Evolutionary conservation across 2,888 invertebrate species (phyloP), one percentile per base, ranked within the genome.

Genomic region (Lasius platythorax): DNA sequence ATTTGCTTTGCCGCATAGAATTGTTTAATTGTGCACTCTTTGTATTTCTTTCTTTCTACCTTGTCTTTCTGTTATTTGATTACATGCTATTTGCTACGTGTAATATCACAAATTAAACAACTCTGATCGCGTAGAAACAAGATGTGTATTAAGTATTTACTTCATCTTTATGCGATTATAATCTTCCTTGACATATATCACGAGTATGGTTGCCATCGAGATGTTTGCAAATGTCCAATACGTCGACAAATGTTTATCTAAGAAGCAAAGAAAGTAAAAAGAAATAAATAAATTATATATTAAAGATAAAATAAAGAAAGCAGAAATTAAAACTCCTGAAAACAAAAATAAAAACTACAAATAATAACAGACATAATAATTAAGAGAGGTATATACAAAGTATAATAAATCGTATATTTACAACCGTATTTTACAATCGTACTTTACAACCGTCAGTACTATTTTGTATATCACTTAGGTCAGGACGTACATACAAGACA

Each of bases 201-300:
- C 66, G 11, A 90, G 85, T 53, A 89, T 82, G 2, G 87, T 81
- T 3, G 89, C 87, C 5, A 87, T 53, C 3, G 76, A 66, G 12
- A 90, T 56, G 64, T 84, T 88, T 9, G 64, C 82, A n/a, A 90
- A 89, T 18, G 86, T 85, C 23, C 88, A 88, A 46, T 85, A 90
- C 15, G 76, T 90, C 3, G 88, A 88, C 87, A 87, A 91, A 28
- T 68, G 85, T 74, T 88, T 86, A 43, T 84, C 90, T 91, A 76
- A 73, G 37, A 46, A 28, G 33, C 3, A n/a, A 72, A 23, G 50
- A 68, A 50, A 43, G 12, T 30, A 12, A 43, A 23, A 67, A 67
- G 12, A 43, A n/a, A 43, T n/a, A 37, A 63, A 61, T 15, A 1
- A 37, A 9, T 12, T n/a, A 37, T 3, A 12, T 43, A 3, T 6